A percentile compares a stretch with the other conserved stretches of the same genome.
These are phyloP conservation scores for Acleris literana DNA, from an alignment of 2,888 invertebrate species.

Conservation along the genomic window DNA sequence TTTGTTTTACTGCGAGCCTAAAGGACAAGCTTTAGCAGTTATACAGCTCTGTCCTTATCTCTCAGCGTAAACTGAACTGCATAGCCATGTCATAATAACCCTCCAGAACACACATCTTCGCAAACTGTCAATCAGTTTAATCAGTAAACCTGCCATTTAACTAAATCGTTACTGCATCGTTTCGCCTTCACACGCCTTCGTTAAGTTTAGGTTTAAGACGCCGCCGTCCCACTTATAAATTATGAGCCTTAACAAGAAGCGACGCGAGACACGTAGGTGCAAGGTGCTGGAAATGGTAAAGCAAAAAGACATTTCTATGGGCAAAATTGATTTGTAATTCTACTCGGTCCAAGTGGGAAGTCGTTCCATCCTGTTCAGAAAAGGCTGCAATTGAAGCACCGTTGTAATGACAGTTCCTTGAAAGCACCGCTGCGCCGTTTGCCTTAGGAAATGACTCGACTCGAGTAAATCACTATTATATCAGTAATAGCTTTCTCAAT, in stretches of 20 bases:
- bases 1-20: too few relatives aligned
- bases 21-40: too few relatives aligned
- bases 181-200: slow-evolving; percentile 20
- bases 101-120: background rate
- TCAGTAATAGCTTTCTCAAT: slow-evolving; percentile 43
- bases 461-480: slow-evolving; percentile 70
- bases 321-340: slow-evolving; percentile 42
- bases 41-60: too few relatives aligned
- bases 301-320: slow-evolving; percentile 26
- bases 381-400: slow-evolving; percentile 68
- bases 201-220: slow-evolving; percentile 27
- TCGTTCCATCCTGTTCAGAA: slow-evolving; percentile 54
- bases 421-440: slow-evolving; percentile 58
- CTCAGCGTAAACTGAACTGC: too few relatives aligned
- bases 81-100: too few relatives aligned
- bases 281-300: slow-evolving; percentile 9
- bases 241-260: slow-evolving; percentile 29
- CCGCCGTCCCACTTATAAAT: slow-evolving; percentile 23
- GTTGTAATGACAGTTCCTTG: slow-evolving; percentile 77
- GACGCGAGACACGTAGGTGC: slow-evolving; percentile 14
- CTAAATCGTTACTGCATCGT: slow-evolving; percentile 12
- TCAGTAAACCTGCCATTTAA: slow-evolving; percentile 20
- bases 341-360: slow-evolving; percentile 49
- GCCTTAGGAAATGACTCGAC: slow-evolving; percentile 63
- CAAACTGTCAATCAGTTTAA: slow-evolving; percentile 22